Evolutionary conservation across 2,113 vertebrate genomes (phyloP).

Genomic region (Martes martes): DNA sequence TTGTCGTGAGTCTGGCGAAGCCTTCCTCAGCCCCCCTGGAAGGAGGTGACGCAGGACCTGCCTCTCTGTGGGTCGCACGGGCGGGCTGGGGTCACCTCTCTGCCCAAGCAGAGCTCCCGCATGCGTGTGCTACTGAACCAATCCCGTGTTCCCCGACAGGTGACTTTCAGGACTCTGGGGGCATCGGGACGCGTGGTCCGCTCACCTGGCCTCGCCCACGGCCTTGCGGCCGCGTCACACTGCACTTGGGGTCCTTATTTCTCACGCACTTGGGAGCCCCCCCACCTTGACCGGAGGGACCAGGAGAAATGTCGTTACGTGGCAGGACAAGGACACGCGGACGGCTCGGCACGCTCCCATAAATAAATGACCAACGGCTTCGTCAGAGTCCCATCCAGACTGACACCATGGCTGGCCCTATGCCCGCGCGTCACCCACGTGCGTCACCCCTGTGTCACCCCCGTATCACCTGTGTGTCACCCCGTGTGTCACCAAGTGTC

Average conservation of each 20-base stretch:
- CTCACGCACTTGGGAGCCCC: not conserved
- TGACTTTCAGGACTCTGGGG: no score
- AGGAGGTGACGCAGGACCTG: not conserved
- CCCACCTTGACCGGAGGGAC: not conserved
- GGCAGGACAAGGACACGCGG: not conserved
- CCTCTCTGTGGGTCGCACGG: not conserved
- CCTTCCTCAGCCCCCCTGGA: not conserved
- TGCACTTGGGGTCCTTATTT: not conserved
- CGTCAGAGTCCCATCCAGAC: not conserved
- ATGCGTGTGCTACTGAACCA: not conserved
- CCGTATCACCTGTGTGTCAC: no score
- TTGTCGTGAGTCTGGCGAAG: not conserved
- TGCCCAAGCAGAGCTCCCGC: not conserved
- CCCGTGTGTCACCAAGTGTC: no score
- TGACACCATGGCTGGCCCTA: not conserved
- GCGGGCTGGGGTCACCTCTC: no score
- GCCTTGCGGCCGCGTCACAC: rapidly evolving
- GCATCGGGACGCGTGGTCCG: not conserved
- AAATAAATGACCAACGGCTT: not conserved
- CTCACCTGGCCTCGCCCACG: not conserved
- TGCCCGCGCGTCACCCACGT: rapidly evolving
- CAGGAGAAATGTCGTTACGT: not conserved
- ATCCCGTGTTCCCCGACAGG: not conserved
- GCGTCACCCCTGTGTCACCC: no score
- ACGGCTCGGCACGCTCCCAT: rapidly evolving